Conservation (phyloP, 2,888 invertebrate genomes). For the Lymantria dispar region DNA sequence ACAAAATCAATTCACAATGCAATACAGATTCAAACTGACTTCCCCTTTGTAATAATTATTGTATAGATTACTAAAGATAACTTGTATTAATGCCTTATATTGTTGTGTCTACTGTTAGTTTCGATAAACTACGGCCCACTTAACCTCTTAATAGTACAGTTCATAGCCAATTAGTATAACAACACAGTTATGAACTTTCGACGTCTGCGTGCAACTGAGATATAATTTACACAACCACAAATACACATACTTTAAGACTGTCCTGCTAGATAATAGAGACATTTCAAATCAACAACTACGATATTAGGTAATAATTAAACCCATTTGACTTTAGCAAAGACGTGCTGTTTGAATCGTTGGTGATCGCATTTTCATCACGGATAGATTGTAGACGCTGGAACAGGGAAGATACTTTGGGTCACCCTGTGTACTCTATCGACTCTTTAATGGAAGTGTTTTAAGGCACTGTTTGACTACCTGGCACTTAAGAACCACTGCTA, state of each 20-base stretch:
- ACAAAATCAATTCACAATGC: conserved; percentile 27
- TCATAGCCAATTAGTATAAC: conserved; percentile 68
- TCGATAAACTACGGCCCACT: conserved; percentile 58
- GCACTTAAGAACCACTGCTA: no score
- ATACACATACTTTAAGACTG: conserved; percentile 54
- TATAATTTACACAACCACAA: no score
- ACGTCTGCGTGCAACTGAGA: conserved; percentile 58
- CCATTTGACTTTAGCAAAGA: no score
- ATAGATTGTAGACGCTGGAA: no score
- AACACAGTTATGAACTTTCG: conserved; percentile 67
- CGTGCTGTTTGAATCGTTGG: no score
- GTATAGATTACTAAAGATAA: conserved; percentile 35
- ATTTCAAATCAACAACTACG: conserved; percentile 49
- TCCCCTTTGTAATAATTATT: conserved; percentile 24
- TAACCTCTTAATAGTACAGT: conserved; percentile 68
- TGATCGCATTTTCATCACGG: no score
- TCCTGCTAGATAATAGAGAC: conserved; percentile 50
- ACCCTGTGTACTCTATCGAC: no score
- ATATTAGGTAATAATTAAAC: conserved; percentile 44
- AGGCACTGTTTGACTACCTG: no score
- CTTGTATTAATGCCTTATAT: conserved; percentile 33
- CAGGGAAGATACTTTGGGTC: no score
- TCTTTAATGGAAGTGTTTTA: no score
- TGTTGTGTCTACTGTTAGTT: conserved; percentile 46
- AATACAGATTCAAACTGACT: conserved; percentile 19